Evolutionary conservation across 2,113 vertebrate genomes (phyloP), one percentile per base, ranked within the genome.

Genomic region (Atlantisia rogersi): DNA sequence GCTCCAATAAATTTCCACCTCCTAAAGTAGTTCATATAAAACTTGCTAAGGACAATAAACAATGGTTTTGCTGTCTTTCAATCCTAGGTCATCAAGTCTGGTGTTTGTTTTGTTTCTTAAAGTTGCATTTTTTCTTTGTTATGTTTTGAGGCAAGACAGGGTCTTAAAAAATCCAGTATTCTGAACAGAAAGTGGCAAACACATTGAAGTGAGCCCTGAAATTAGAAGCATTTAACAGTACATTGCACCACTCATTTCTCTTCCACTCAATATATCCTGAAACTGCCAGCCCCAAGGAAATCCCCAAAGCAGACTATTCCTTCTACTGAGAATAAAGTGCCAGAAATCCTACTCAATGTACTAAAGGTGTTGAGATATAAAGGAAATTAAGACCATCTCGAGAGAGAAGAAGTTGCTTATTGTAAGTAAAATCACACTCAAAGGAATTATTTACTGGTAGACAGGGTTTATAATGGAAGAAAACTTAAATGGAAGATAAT

Each of bases 241-340:
- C 46, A 19, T 32, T 42, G 7, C 39, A 39, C 3, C 18, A 20
- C 11, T 69, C 8, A 42, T 65, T 88, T 75, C 7, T 68, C 10
- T 89, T 69, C 37, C 50, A 48, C 7, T 42, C 11, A 69, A 7
- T 32, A 37, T 12, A 55, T 44, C 17, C 17, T 74, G 31, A 16
- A 50, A n/a, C 1, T 0, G 2, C 3, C 5, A 32, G 5, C 16
- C 22, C 5, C 10, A 77, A 42, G 18, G 29, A 73, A 48, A 73
- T 52, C 15, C 5, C 5, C 11, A 65, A 69, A 84, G 39, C 0
- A 35, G 11, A 53, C 5, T 69, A 37, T 44, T 86, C 13, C 3
- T 53, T 52, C 31, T 68, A 4, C 28, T 46, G 13, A 11, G 29
- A 56, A 1, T 37, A 77, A 74, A 13, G 3, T 39, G 2, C 11